Conservation (phyloP, 1,140 invertebrate species). For the Lordiphosa clarofinis region DNA sequence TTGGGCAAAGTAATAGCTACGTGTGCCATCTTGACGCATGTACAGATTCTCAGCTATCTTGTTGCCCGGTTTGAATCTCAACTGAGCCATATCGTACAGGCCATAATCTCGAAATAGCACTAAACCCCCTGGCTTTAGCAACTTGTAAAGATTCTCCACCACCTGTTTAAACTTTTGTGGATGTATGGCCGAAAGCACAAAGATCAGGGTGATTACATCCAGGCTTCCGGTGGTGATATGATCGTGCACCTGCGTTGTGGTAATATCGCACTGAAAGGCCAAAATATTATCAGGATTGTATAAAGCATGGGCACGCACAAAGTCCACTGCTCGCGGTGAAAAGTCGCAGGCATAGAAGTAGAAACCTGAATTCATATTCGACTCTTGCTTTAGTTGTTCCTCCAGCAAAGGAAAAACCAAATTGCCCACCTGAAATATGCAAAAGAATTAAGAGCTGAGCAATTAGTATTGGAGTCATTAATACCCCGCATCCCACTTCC, state of each 20-base stretch:
- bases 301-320: conserved; percentile 86
- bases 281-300: conserved; percentile 81
- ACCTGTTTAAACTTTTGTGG: conserved; percentile 89
- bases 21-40: conserved; percentile 97
- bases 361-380: conserved; percentile 81
- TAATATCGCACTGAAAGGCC: conserved; percentile 89
- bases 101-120: conserved; percentile 98
- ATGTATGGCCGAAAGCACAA: conserved; percentile 96
- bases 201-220: conserved; percentile 95
- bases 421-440: conserved; percentile 84
- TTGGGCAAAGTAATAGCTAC: conserved; percentile 90
- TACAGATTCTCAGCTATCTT: conserved; percentile 98
- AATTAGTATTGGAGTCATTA: no score
- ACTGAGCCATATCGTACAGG: conserved; percentile 97
- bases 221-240: conserved; percentile 82
- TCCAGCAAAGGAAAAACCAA: conserved; percentile 95
- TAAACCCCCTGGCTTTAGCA: conserved; percentile 90
- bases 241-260: conserved; percentile 82
- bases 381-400: conserved; percentile 82
- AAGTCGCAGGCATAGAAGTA: conserved; percentile 96
- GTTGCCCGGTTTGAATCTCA: conserved; percentile 94
- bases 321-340: conserved; percentile 92
- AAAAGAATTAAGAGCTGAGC: no score
- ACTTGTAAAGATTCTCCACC: conserved; percentile 85
- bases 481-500: conserved; percentile 97